Evolutionary conservation across 1,140 invertebrate genomes (phyloP).

Genomic region (Agrypnia vestita): DNA sequence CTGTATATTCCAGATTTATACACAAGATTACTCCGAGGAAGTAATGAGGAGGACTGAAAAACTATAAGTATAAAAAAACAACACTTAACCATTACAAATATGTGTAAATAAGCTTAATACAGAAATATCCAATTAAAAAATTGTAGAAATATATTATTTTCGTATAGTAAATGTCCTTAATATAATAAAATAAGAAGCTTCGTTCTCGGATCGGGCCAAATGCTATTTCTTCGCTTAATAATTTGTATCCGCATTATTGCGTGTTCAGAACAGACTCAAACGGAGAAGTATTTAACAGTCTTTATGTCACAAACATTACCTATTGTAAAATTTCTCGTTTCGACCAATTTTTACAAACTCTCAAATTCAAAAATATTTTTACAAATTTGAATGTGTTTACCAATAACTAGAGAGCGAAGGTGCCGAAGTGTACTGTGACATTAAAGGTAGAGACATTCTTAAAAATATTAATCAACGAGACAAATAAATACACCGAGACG

Average conservation of each 20-base stretch:
- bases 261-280: neutral
- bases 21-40: conserved; percentile 46
- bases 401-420: neutral
- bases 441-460: conserved; percentile 18
- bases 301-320: neutral
- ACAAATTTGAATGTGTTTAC: no score
- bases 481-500: conserved; percentile 1
- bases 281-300: no score
- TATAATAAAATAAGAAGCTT: conserved; percentile 60
- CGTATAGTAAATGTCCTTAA: conserved; percentile 52
- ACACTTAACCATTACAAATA: conserved; percentile 54
- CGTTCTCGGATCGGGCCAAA: conserved; percentile 22
- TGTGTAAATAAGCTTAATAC: conserved; percentile 39
- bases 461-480: conserved; percentile 9
- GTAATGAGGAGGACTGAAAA: conserved; percentile 20
- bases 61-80: conserved; percentile 55
- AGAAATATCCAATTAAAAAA: conserved; percentile 49
- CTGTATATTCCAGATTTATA: conserved; percentile 49
- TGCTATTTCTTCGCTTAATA: no score
- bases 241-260: neutral
- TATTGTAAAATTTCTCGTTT: no score
- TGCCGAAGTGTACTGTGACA: conserved; percentile 6
- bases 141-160: conserved; percentile 59
- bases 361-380: no score
- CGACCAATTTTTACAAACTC: no score